These are phyloP conservation scores for Chrysomela aeneicollis DNA, from an alignment of 2,888 invertebrate genomes.

Conservation along the genomic window DNA sequence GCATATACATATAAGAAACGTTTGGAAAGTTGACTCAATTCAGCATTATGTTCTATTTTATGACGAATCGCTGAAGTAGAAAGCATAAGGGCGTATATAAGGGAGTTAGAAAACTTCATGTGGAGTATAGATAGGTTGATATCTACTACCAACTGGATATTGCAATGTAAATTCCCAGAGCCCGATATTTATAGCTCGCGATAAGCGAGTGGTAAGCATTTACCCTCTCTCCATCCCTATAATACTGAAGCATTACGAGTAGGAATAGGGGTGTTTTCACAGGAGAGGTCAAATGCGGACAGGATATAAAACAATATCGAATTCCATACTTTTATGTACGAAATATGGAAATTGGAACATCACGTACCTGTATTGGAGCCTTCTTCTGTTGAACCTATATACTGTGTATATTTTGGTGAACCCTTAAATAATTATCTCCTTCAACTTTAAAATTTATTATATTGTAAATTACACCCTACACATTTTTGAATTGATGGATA, in stretches of 20 bases:
- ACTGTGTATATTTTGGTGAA: neutral
- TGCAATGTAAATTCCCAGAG: constrained; percentile 55
- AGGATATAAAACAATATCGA: neutral
- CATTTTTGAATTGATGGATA: constrained; percentile 49
- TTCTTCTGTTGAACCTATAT: neutral
- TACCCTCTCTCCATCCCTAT: constrained; percentile 42
- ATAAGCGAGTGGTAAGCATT: constrained; percentile 48
- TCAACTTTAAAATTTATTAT: constrained; percentile 50
- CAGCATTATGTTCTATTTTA: constrained; percentile 28
- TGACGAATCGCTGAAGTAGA: constrained; percentile 41
- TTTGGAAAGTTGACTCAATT: constrained; percentile 1
- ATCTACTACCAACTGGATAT: constrained; percentile 55
- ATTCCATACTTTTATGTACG: neutral
- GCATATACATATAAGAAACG: neutral
- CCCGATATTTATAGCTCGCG: constrained; percentile 51
- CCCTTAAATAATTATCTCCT: constrained; percentile 6
- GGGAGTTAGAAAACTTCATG: constrained; percentile 43
- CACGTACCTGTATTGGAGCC: neutral
- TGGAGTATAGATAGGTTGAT: constrained; percentile 52
- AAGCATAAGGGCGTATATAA: constrained; percentile 40
- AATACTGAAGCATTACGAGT: constrained; percentile 46
- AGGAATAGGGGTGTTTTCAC: constrained; percentile 10
- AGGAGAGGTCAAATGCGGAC: neutral
- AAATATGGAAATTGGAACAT: too few species aligned
- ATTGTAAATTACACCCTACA: constrained; percentile 52